Base-by-base conservation (phyloP, 2,113 vertebrate genomes). In the Brachypteracias leptosomus region DNA sequence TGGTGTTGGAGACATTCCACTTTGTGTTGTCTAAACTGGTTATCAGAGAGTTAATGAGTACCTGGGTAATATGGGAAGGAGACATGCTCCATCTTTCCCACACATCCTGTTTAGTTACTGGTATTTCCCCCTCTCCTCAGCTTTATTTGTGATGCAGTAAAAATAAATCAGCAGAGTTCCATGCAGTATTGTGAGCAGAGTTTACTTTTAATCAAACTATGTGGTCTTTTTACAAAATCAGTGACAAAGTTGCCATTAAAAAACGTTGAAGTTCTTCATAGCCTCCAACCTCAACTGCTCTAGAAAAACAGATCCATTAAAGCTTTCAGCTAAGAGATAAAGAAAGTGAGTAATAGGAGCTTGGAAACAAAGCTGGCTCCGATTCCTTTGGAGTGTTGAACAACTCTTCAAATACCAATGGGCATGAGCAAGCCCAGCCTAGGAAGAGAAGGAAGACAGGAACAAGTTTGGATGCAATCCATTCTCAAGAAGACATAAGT, bases 11-110 rank as follows among this genome's bases (percentile, higher is more conserved):
- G 54, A 76, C 26, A 13, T 95, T 96, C 89, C 77, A 89, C 70
- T 90, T 89, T 49, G 31, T 85, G 80, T 84, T 93, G 87, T 91
- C 96, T 96, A 79, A 97, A 93, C 66, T 85, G 93, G 89, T 88
- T 91, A 89, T 95, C 91, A 91, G 40, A 85, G 89, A 94, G 94
- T 95, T 96, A 96, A 97, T 85, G 81, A 87, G n/a, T 97, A 97
- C 95, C 89, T 93, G 87, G 49, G 35, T 89, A 89, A 70, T 73
- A 91, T 4, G 31, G 72, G 77, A 91, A 31, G 33, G 57, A 93
- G 80, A 78, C 9, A 0, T 68, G 80, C 36, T 95, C 49, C 1
- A 4, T 91, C 49, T 89, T 93, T 85, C 74, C 54, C 0, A 2
- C 71, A 79, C 3, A 33, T 95, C 89, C 91, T 95, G 91, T 94